phyloP scores from a whole-genome alignment of 2,888 invertebrate species.

The Drosophila nigritarsus region DNA sequence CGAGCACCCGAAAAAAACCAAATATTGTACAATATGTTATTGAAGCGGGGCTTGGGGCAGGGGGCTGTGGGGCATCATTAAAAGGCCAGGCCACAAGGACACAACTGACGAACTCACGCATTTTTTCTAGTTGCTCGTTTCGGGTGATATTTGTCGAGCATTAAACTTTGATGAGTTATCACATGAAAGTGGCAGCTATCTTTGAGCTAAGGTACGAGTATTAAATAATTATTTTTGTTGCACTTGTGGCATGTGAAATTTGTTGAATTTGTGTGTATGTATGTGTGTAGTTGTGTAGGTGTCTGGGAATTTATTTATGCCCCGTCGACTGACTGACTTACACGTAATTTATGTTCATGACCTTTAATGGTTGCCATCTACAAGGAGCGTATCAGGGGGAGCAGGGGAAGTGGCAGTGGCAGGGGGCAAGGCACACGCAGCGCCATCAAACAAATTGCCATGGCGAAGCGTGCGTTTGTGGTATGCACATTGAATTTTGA shows the following conservation, averaged over 20 bases:
- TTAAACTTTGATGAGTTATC: slow-evolving; percentile 78
- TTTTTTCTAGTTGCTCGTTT: slow-evolving; percentile 25
- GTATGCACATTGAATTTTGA: slow-evolving; percentile 80
- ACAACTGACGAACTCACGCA: slow-evolving; percentile 12
- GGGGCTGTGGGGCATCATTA: slow-evolving; percentile 14
- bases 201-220: slow-evolving; percentile 16
- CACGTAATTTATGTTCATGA: slow-evolving; percentile 76
- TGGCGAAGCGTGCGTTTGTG: slow-evolving; percentile 60
- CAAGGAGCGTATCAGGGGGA: not conserved
- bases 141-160: slow-evolving; percentile 59
- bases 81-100: slow-evolving; percentile 42
- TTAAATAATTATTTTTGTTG: slow-evolving; percentile 72
- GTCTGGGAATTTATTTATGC: slow-evolving; percentile 50
- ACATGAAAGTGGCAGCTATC: slow-evolving; percentile 40
- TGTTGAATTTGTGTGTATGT: not conserved
- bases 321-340: slow-evolving; percentile 38
- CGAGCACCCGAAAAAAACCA: slow-evolving; percentile 28
- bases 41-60: not conserved
- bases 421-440: slow-evolving; percentile 38
- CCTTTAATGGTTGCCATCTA: slow-evolving; percentile 70
- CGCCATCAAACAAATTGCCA: slow-evolving; percentile 79
- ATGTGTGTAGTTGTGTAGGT: slow-evolving; percentile 35
- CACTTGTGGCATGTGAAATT: slow-evolving; percentile 56
- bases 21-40: slow-evolving; percentile 42
- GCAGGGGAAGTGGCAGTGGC: not conserved